Evolutionary conservation across 2,888 invertebrate species (phyloP), one percentile per base, ranked within the genome.

Genomic region (Patella pellucida): DNA sequence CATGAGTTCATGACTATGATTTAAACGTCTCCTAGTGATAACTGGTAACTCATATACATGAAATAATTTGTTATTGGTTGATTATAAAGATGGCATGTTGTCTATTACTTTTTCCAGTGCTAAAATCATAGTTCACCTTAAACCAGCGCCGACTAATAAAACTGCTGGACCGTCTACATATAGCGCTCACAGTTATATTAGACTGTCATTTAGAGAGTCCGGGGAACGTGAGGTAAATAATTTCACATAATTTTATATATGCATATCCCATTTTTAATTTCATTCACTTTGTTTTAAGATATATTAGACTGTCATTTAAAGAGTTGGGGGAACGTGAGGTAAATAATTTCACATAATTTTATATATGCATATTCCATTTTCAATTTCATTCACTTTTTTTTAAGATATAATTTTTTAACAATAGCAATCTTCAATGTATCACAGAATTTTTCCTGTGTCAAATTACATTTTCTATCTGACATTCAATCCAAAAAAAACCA

Each of bases 151-250:
- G 5, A 72, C 85, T 92, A 94, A 94, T 73, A 95, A 94, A 90
- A 91, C 93, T 78, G 94, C 95, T 67, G 96, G 96, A 0, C 96
- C 96, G 19, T 93, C 94, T 68, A 93, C 94, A 77, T 92, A 92
- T 72, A 96, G 96, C 87, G 91, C 93, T 16, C 94, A 94, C 85
- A 94, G 95, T 85, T 95, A 94, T 88, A 93, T 97, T 19, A 96
- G 96, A 90, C 92, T 97, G 31, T 96, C 96, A 0, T 97, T 97
- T 84, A 95, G 95, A 89, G 96, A 96, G 89, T 96, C 96, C 0
- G 93, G 95, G 7, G 85, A 90, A 74, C 82, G 82, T 69, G 87
- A 89, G 86, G 90, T 90, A 77, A 77, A 75, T 41, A 41, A 41
- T 41, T 7, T 3, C 41, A 5, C 7, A 41, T 5, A 31, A 3